Evolutionary conservation across 2,113 vertebrate genomes (phyloP).

Genomic region (Larimichthys polyactis): DNA sequence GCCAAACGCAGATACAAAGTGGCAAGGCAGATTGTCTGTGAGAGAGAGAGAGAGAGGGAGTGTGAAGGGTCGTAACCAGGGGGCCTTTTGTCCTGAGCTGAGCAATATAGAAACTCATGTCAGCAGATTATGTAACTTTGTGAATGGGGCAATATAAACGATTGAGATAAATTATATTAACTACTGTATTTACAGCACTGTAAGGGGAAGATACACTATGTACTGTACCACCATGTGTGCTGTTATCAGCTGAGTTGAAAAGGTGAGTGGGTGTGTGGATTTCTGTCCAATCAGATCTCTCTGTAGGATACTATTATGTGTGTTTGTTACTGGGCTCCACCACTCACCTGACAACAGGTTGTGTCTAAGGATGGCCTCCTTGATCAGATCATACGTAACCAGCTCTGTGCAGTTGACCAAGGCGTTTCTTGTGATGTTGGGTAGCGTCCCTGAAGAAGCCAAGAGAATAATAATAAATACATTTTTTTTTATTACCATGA

Average conservation of each 20-base stretch:
- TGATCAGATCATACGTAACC: slow-evolving; percentile 91
- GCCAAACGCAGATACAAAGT: slow-evolving; percentile 87
- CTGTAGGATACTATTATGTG: not conserved
- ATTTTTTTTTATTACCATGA: not conserved
- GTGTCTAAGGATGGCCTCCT: slow-evolving; percentile 87
- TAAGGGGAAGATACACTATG: slow-evolving; percentile 12
- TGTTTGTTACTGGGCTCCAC: not conserved
- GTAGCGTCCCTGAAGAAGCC: slow-evolving; percentile 84
- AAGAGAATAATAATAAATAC: not conserved
- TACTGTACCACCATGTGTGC: slow-evolving; percentile 29
- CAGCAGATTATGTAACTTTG: slow-evolving; percentile 20
- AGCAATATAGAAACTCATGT: not conserved
- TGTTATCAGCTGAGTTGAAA: slow-evolving; percentile 67
- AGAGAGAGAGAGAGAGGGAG: slow-evolving; percentile 15
- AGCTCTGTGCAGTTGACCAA: slow-evolving; percentile 92
- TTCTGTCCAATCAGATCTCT: slow-evolving; percentile 63
- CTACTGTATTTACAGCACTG: slow-evolving; percentile 33
- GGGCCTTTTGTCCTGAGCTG: slow-evolving; percentile 35
- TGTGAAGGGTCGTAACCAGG: not conserved
- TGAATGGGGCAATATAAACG: slow-evolving; percentile 42
- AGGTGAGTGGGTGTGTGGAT: slow-evolving; percentile 45
- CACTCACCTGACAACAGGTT: slow-evolving; percentile 87
- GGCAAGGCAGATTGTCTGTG: slow-evolving; percentile 90
- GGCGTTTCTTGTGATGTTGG: slow-evolving; percentile 90
- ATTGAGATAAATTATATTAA: slow-evolving; percentile 43